Conservation (phyloP, 2,113 vertebrate genomes). For the Pithys albifrons region DNA sequence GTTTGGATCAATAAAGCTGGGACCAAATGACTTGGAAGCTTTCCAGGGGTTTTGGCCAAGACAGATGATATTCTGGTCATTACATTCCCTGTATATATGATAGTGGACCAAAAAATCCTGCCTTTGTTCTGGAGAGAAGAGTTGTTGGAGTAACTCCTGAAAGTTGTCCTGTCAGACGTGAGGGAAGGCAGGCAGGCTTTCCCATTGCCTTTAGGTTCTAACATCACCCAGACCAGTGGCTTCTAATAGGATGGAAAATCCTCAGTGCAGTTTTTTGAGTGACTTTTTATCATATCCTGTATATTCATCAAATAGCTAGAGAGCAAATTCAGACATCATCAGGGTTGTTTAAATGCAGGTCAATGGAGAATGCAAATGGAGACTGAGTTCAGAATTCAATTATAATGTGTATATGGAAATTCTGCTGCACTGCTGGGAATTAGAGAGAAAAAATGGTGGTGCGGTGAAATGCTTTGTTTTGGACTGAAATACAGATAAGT, state of each 20-base stretch:
- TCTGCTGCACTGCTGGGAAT: background rate
- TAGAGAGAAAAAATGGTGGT: background rate
- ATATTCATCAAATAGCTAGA: background rate
- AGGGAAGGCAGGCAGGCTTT: background rate
- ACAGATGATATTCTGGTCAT: background rate
- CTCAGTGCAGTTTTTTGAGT: background rate
- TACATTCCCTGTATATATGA: background rate
- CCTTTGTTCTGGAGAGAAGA: background rate
- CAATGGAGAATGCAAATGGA: background rate
- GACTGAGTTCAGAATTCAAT: background rate
- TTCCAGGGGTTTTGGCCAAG: background rate
- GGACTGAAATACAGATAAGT: background rate
- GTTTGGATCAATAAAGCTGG: background rate
- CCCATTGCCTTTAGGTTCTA: background rate
- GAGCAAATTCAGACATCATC: background rate
- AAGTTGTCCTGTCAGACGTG: background rate
- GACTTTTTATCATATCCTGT: background rate
- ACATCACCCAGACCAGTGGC: background rate
- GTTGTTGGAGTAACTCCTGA: background rate
- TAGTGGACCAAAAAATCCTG: background rate
- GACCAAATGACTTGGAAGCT: background rate
- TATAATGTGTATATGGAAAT: background rate
- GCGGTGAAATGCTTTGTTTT: background rate
- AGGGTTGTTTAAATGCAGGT: background rate
- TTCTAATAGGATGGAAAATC: background rate